Conservation (phyloP, 2,888 invertebrate species). For the Pyralis farinalis region DNA sequence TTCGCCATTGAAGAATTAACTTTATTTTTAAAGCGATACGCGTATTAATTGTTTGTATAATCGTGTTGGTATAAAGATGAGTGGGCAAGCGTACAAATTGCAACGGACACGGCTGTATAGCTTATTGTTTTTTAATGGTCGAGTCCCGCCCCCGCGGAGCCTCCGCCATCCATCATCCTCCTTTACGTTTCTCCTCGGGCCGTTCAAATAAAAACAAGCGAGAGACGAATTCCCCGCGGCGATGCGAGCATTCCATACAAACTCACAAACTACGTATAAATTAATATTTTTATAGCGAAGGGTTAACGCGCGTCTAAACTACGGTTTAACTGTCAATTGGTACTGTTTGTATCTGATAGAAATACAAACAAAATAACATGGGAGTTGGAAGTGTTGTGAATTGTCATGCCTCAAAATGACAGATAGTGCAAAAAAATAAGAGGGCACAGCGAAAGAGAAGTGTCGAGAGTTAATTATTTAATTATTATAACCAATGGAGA, state of each 20-base stretch:
- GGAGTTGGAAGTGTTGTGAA: too few relatives aligned
- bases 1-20: background rate
- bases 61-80: conserved; percentile 51
- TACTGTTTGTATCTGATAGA: background rate
- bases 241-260: conserved; percentile 57
- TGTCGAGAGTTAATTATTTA: too few relatives aligned
- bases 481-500: too few relatives aligned
- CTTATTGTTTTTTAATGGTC: conserved; percentile 78
- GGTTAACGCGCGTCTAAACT: conserved; percentile 32
- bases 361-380: too few relatives aligned
- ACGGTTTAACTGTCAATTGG: background rate
- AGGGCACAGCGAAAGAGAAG: too few relatives aligned
- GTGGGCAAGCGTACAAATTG: conserved; percentile 61
- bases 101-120: conserved; percentile 59
- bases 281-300: conserved; percentile 49
- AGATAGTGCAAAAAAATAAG: too few relatives aligned
- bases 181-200: conserved; percentile 28
- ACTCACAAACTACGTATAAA: conserved; percentile 68
- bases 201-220: conserved; percentile 48
- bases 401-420: too few relatives aligned
- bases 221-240: conserved; percentile 61
- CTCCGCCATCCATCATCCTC: conserved; percentile 63
- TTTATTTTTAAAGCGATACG: conserved; percentile 9
- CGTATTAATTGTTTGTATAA: conserved; percentile 4
- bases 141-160: conserved; percentile 58